Conservation (phyloP, 2,888 invertebrate genomes). For the Drosophila acutilabella region DNA sequence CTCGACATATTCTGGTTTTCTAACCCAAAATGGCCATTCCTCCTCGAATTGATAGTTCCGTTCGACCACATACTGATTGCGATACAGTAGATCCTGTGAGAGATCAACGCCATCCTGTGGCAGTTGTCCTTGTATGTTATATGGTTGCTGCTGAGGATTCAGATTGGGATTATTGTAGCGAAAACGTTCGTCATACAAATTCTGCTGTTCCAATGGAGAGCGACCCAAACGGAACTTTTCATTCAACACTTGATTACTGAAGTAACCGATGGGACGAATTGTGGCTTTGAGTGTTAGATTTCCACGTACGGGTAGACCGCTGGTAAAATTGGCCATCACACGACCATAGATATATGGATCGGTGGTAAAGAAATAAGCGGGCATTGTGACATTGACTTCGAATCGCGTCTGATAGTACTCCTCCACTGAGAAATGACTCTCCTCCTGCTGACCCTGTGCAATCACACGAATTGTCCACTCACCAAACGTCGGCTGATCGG, state of each 20-base stretch:
- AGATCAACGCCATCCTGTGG: constrained; percentile 66
- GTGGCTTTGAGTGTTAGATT: constrained; percentile 94
- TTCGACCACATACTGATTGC: constrained; percentile 88
- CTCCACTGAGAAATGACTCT: constrained; percentile 94
- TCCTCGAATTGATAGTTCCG: constrained; percentile 93
- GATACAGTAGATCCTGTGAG: constrained; percentile 82
- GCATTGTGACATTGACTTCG: constrained; percentile 97
- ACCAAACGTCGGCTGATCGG: constrained; percentile 96
- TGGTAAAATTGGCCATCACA: constrained; percentile 97
- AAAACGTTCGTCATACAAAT: constrained; percentile 65
- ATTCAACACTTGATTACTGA: constrained; percentile 87
- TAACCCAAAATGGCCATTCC: constrained; percentile 92
- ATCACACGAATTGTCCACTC: constrained; percentile 96
- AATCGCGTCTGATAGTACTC: constrained; percentile 98
- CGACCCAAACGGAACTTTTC: constrained; percentile 86
- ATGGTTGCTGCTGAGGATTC: constrained; percentile 60
- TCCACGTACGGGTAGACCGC: constrained; percentile 95
- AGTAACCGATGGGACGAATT: constrained; percentile 89
- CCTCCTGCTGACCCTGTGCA: constrained; percentile 95
- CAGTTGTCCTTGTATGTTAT: constrained; percentile 53
- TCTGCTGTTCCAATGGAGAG: constrained; percentile 75
- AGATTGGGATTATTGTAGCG: constrained; percentile 74
- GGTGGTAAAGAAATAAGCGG: constrained; percentile 95
- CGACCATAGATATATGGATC: constrained; percentile 93
- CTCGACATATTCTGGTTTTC: constrained; percentile 87